Evolutionary conservation across 2,113 vertebrate genomes (phyloP), one percentile per base, ranked within the genome.

Genomic region (Coregonus clupeaformis): DNA sequence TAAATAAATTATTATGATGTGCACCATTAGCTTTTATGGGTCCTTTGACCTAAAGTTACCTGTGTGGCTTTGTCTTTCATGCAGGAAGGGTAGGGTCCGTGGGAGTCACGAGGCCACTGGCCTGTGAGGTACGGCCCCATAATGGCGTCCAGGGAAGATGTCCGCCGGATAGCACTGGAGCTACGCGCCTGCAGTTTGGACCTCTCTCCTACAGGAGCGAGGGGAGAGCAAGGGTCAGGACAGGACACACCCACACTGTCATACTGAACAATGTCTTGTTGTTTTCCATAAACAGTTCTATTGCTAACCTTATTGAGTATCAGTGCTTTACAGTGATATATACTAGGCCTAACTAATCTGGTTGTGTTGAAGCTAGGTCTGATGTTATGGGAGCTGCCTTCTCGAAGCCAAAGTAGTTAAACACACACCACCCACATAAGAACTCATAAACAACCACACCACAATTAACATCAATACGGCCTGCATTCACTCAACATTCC

Each of bases 1-100:
- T 18, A 49, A 24, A 25, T 2, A 70, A 24, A 49, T 18, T 9
- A 63, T 1, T 13, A 36, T 12, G 1, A 14, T 30, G 32, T 73
- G 27, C 22, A 52, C 45, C 47, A 20, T 59, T 32, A 45, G 36
- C 12, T 47, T 24, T 30, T 30, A 20, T 22, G 29, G 0, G 6
- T 20, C 36, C 2, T n/a, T 18, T 63, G 63, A 71, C 52, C 13
- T 64, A 20, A 1, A 70, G 79, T 89, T 96, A 98, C 97, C 96
- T 99, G 97, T 73, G 97, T 99, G 82, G 96, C 93, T 94, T 98
- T 98, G 92, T 99, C 97, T 91, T 95, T 98, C 97, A 98, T 98
- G 82, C 95, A 98, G 83, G 95, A 96, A 74, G 95, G 94, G 89
- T 96, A 96, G 78, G 95, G 94, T 85, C 93, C 93, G 65, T 97